Conservation (phyloP, 2,797 vertebrate genomes). For the Vultur gryphus region DNA sequence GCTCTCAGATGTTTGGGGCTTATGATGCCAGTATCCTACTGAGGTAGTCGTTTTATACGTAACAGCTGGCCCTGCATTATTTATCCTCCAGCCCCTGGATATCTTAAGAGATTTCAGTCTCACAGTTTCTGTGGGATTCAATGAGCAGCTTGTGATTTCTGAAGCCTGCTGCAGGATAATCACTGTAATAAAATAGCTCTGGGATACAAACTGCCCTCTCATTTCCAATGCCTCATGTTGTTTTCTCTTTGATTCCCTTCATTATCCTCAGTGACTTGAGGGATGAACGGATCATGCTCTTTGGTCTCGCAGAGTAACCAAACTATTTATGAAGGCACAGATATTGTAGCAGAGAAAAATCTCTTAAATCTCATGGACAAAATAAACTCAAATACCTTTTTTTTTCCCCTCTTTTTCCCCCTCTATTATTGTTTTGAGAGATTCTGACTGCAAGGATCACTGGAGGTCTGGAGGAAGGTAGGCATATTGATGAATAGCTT, state of each 20-base stretch:
- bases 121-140: neutral
- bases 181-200: neutral
- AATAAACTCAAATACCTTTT: neutral
- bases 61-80: neutral
- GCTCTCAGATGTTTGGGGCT: neutral
- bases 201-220: neutral
- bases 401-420: rapidly evolving
- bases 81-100: neutral
- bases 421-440: neutral
- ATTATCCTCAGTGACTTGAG: neutral
- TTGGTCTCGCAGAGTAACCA: neutral
- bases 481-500: neutral
- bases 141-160: neutral
- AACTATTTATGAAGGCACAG: neutral
- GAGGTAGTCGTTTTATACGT: neutral
- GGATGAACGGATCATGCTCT: neutral
- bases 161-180: neutral
- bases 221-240: neutral
- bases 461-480: neutral
- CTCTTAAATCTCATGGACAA: neutral
- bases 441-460: neutral
- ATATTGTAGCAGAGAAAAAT: neutral
- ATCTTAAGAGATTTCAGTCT: neutral
- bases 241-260: neutral
- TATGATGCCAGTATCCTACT: neutral